Evolutionary conservation across 1,140 invertebrate species (phyloP), one percentile per base, ranked within the genome.

Genomic region (Drosophila sechellia): DNA sequence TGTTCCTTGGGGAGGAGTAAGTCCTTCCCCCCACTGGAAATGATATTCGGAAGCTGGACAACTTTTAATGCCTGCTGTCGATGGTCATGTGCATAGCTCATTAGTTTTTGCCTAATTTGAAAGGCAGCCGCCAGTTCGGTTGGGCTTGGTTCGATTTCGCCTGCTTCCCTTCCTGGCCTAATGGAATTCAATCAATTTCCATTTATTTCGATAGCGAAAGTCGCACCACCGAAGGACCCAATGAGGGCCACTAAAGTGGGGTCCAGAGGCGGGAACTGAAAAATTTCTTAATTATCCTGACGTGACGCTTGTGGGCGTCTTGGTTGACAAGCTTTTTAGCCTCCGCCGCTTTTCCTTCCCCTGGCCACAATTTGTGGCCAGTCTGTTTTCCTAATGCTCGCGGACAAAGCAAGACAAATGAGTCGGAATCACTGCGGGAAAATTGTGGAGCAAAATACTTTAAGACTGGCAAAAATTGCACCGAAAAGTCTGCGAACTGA

Each of bases 121-220:
- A 77, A 79, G 86, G 83, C 75, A 72, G 59, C 54, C 75, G 20
- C 0, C 17, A 17, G 27, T 31, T 31, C 27, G 27, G 27, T 8
- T 17, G 0, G 17, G 17, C 17, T 6, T 6, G 27, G 50, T 39
- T 52, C 34, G 45, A 34, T 71, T 46, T 15, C 40, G 27, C 59
- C 35, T 12, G 52, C 46, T 45, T 12, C 22, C 43, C 12, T 31
- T 31, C 12, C 43, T 42, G 74, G 56, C 68, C 77, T 84, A 87
- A 90, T 90, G 87, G 87, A 90, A 90, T 90, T 90, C 87, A 81
- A 90, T 90, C 89, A 90, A 90, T 90, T 90, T 90, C 86, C 87
- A 90, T 90, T 90, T 90, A 90, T 72, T 84, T 85, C 87, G 83
- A 87, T 86, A 87, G 68, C 79, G 45, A 73, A 69, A 79, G 64